These are phyloP conservation scores for Cantharis rufa DNA, from an alignment of 2,888 invertebrate species.

Conservation along the genomic window DNA sequence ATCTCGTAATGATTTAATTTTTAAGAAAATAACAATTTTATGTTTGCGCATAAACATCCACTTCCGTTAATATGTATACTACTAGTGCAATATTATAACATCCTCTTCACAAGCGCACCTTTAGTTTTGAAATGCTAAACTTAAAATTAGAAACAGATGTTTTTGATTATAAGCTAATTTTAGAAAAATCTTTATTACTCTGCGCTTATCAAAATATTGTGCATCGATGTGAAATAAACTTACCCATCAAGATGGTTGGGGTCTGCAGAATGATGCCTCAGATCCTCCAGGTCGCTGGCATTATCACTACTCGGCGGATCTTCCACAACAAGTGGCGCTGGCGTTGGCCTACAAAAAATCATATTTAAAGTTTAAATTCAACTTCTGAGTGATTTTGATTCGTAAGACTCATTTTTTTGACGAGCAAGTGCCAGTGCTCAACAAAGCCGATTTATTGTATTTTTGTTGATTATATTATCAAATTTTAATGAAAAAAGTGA, in stretches of 20 bases:
- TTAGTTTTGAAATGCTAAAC: not conserved
- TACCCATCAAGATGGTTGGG: slow-evolving; percentile 55
- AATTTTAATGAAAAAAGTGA: too few relatives aligned
- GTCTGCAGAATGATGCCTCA: slow-evolving; percentile 45
- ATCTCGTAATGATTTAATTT: not conserved
- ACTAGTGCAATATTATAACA: not conserved
- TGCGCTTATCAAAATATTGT: not conserved
- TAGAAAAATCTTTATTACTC: not conserved
- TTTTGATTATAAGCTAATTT: not conserved
- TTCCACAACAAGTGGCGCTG: slow-evolving; percentile 41
- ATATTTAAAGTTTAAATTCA: not conserved
- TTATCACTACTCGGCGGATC: slow-evolving; percentile 46
- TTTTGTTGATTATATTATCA: too few relatives aligned
- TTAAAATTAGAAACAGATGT: not conserved
- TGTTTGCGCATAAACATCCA: not conserved
- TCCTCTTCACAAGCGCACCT: not conserved
- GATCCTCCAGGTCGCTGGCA: slow-evolving; percentile 51
- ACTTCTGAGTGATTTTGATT: not conserved
- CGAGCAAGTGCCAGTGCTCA: not conserved
- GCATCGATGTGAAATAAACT: slow-evolving; percentile 34
- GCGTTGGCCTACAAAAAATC: slow-evolving; percentile 35
- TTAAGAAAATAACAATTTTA: not conserved
- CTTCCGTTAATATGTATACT: not conserved
- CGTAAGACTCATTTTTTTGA: not conserved
- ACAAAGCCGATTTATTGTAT: too few relatives aligned